Evolutionary conservation across 37 sponge, comb jelly and placozoan genomes (phyloP), one percentile per base, ranked within the genome.

Genomic region (Diacarnus erythraeanus): DNA sequence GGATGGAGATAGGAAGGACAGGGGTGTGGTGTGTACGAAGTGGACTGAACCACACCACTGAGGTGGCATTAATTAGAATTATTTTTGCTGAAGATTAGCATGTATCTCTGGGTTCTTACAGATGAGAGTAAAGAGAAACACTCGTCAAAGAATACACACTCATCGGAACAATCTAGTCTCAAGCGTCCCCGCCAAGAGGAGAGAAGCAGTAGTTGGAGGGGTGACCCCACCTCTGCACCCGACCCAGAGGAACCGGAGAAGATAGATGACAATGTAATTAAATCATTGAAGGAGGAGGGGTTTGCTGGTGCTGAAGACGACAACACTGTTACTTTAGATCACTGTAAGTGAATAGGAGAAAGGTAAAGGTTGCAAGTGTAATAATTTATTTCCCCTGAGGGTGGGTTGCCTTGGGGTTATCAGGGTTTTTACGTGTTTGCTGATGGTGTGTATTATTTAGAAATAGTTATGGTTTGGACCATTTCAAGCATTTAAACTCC

Each of bases 291-390:
- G 30, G 64, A 43, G 38, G 73, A 35, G 35, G 47, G 70, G 38
- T 91, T 86, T 38, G 26, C 73, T 69, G 71, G 81, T 23, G 76
- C 84, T 22, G 93, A 88, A 26, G 86, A 88, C 42, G 78, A 74
- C 25, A n/a, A n/a, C 36, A 33, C 35, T 0, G 41, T 93, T 57
- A 78, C 80, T 0, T 77, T 93, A 36, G 86, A 93, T 85, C 81
- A 51, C 51, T 86, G 91, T 91, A 47, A 80, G 90, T 47, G 12
- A 47, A 47, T 15, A 47, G 12, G 12, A 47, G 12, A 47, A 47
- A 47, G 51, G 51, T 47, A 15, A 6, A 47, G 51, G 6, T 47
- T 47, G 51, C 12, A 47, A 47, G 51, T 47, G 12, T 12, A 47
- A 65, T 34, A 15, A 65, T 10, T 5, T 25, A 66, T 29, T 20